phyloP scores from a whole-genome alignment of 2,113 vertebrate species.

The Formicarius rufipectus region DNA sequence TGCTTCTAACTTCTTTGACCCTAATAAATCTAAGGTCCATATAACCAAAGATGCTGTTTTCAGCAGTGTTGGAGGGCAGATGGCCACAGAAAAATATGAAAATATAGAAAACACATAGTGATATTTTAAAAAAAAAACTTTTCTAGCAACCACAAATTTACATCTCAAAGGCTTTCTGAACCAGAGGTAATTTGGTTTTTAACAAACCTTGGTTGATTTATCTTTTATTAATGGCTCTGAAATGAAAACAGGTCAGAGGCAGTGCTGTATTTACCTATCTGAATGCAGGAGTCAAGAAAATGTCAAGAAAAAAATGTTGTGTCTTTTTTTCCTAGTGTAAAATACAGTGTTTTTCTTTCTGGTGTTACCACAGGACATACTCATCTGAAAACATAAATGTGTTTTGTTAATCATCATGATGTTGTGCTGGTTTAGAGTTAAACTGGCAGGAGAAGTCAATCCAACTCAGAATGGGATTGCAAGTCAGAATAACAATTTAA shows the following conservation, averaged over 20 bases:
- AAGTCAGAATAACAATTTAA: too few relatives aligned
- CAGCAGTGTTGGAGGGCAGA: neutral
- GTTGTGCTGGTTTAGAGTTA: too few relatives aligned
- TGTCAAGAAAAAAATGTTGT: neutral
- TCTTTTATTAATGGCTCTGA: neutral
- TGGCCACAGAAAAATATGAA: neutral
- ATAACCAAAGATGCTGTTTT: neutral
- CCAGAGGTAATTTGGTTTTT: neutral
- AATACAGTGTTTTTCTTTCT: neutral
- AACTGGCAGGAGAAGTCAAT: too few relatives aligned
- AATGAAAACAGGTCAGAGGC: neutral
- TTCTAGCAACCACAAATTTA: neutral
- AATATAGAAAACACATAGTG: neutral
- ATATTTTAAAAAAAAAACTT: neutral
- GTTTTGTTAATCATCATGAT: neutral
- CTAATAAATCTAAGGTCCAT: neutral
- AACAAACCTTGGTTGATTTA: neutral
- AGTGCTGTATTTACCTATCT: neutral
- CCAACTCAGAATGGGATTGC: too few relatives aligned
- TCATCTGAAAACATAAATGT: neutral
- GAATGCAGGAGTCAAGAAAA: neutral
- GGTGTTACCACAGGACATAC: neutral
- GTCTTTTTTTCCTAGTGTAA: neutral
- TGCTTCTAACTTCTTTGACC: neutral
- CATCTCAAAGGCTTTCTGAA: neutral